A percentile compares a stretch with the other conserved stretches of the same genome.
Conservation (phyloP, 2,888 invertebrate species). For the Tortricodes alternella region DNA sequence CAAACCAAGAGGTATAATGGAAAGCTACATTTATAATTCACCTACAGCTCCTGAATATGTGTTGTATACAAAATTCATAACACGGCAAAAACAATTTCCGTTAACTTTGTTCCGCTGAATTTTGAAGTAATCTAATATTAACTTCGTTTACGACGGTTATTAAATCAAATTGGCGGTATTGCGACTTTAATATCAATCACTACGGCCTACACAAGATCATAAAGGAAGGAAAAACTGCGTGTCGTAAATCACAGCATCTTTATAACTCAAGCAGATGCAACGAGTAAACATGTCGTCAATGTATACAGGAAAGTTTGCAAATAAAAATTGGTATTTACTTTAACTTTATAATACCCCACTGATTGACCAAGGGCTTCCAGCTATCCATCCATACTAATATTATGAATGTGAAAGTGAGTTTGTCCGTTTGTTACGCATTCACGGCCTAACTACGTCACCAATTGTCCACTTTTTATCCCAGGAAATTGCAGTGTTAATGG, state of each 20-base stretch:
- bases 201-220: slow-evolving; percentile 14
- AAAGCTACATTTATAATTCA: not conserved
- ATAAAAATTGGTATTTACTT: too few species aligned
- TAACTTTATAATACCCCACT: too few species aligned
- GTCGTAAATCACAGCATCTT: slow-evolving; percentile 9
- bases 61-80: slow-evolving; percentile 5
- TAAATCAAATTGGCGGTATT: slow-evolving; percentile 9
- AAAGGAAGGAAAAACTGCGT: slow-evolving; percentile 9
- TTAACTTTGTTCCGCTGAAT: slow-evolving; percentile 7
- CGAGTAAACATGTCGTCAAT: not conserved
- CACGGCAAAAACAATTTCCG: not conserved
- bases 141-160: slow-evolving; percentile 16
- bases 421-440: too few species aligned
- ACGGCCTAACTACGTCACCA: too few species aligned
- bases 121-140: slow-evolving; percentile 16
- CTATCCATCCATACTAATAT: too few species aligned
- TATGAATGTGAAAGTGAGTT: too few species aligned
- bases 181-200: slow-evolving; percentile 18
- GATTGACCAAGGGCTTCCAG: too few species aligned
- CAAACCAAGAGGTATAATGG: too few species aligned
- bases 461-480: too few species aligned
- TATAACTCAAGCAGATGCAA: slow-evolving; percentile 13
- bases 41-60: not conserved
- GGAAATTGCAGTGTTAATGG: too few species aligned
- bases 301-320: not conserved